These are phyloP conservation scores for Platycercus adscitus DNA, from an alignment of 2,113 vertebrate genomes.

Conservation along the genomic window DNA sequence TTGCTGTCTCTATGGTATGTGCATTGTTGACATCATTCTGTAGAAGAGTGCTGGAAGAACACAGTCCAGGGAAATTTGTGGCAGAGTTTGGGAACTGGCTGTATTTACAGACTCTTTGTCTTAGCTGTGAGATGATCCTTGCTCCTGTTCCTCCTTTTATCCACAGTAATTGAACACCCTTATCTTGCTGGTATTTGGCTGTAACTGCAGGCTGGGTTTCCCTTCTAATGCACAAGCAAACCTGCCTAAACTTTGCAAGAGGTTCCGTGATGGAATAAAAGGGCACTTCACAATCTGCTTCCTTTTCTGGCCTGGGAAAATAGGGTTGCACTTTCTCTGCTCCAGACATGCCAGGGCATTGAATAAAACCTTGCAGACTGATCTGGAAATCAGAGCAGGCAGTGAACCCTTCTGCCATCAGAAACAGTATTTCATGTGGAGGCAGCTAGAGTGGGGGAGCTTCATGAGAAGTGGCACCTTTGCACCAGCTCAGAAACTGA, in stretches of 20 bases:
- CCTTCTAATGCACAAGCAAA: neutral
- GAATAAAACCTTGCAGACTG: neutral
- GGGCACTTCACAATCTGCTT: neutral
- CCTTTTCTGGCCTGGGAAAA: neutral
- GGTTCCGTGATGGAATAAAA: neutral
- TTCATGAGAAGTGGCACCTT: neutral
- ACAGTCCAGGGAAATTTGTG: neutral
- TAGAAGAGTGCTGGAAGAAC: neutral
- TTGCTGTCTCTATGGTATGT: neutral
- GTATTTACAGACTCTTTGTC: neutral
- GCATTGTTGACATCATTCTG: rapidly evolving
- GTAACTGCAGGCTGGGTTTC: neutral
- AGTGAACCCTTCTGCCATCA: neutral
- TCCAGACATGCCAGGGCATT: neutral
- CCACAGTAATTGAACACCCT: neutral
- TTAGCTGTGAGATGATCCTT: neutral
- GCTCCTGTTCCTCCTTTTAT: neutral
- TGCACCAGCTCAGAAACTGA: neutral
- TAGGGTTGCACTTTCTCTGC: neutral
- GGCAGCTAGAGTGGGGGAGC: neutral
- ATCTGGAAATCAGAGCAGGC: neutral
- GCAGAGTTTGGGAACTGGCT: neutral
- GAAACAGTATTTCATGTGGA: neutral
- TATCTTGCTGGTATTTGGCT: neutral
- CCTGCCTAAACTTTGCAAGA: neutral